Base-by-base conservation (phyloP, 2,888 invertebrate genomes). In the Siphlonurus alternatus region DNA sequence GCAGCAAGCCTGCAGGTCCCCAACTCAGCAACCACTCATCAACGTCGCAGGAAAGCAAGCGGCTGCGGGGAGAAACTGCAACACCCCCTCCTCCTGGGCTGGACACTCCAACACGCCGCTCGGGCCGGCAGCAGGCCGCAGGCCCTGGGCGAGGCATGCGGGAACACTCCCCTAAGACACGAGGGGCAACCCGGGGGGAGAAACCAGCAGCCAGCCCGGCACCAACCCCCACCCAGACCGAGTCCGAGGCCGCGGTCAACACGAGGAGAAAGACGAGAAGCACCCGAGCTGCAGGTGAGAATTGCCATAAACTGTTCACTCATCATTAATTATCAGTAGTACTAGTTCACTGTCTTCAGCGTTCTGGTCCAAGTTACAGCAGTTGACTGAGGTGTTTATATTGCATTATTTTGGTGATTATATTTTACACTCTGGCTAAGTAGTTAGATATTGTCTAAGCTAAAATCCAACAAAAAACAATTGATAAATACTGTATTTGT, bases 21-120 rank as follows among this genome's bases (percentile, higher is more conserved):
- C 15, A 5, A 10, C 7, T 5, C 7, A 5, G 15, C 5, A 5
- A 38, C 15, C 38, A 38, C 15, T 5, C 38, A 5, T 20, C 56
- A 5, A 3, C 7, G 22, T 20, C 7, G 7, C 56, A 20, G 56
- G 19, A 56, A 5, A 18, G 15, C n/a, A 56, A 22, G 56, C 5
- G 56, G 56, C 20, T 38, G 38, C 38, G 38, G 15, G 38, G 38
- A 38, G 38, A 38, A 38, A 38, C 38, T 38, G 38, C 38, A 5
- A 61, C 64, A n/a, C 51, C 64, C 15, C 38, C 53, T 23, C 23
- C 64, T 53, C 20, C 63, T 23, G 38, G 56, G 1, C 64, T 62
- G 53, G 66, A 66, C 20, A 63, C 66, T 38, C 69, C 71, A 65
- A 75, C 75, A 24, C 71, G 76, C 67, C 69, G 75, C 66, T 75